phyloP scores from a whole-genome alignment of 1,140 invertebrate genomes.

The Eupeodes corollae region DNA sequence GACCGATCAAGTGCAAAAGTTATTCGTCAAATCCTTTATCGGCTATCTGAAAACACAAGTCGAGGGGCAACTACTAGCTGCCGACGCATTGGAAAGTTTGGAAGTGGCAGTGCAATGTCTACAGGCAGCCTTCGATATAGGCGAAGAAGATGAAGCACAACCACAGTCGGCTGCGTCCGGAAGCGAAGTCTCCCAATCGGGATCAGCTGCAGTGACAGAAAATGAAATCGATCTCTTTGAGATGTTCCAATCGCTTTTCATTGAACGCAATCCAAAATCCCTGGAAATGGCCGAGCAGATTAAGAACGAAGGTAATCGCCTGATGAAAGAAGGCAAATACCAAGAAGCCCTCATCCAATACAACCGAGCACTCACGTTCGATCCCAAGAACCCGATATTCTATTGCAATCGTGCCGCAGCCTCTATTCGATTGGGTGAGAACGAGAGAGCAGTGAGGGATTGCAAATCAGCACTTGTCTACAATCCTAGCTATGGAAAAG shows the following conservation, averaged over 20 bases:
- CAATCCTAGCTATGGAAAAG: constrained; percentile 86
- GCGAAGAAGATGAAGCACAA: constrained; percentile 38
- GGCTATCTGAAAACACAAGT: constrained; percentile 29
- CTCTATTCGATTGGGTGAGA: constrained; percentile 72
- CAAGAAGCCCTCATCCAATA: constrained; percentile 72
- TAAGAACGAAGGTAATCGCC: constrained; percentile 76
- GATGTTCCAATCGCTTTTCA: constrained; percentile 32
- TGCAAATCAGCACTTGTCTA: constrained; percentile 78
- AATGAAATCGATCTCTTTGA: constrained; percentile 42
- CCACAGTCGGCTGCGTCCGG: constrained; percentile 3
- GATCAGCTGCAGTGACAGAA: not conserved
- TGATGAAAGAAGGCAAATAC: constrained; percentile 71
- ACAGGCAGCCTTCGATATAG: constrained; percentile 64
- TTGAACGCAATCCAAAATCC: constrained; percentile 40
- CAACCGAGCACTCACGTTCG: constrained; percentile 71
- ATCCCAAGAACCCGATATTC: constrained; percentile 81
- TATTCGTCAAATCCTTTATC: constrained; percentile 30
- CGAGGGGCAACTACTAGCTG: constrained; percentile 21
- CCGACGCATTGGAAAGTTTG: constrained; percentile 65
- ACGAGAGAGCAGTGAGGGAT: constrained; percentile 73
- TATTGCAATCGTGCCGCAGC: constrained; percentile 92
- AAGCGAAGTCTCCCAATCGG: constrained; percentile 1
- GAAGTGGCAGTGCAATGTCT: constrained; percentile 74
- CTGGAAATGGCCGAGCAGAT: constrained; percentile 58
- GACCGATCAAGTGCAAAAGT: constrained; percentile 29